Evolutionary conservation across 2,113 vertebrate species (phyloP), one percentile per base, ranked within the genome.

Genomic region (Corythaixoides concolor): DNA sequence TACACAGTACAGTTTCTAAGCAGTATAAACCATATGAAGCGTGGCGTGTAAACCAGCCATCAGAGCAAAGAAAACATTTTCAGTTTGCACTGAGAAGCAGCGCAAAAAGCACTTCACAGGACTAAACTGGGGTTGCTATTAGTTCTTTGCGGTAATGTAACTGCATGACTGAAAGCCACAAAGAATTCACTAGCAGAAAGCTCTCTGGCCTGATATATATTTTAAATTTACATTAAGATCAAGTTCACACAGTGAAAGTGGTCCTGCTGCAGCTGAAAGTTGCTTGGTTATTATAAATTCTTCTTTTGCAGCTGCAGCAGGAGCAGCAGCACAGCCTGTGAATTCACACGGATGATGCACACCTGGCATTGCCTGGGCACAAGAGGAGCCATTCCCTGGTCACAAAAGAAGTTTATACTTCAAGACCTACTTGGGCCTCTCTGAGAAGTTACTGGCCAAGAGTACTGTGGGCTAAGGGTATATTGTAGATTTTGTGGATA

Each of bases 161-260:
- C 32, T 89, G 55, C 21, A 0, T 82, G 24, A 76, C 70, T 72
- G 63, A 96, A 96, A 96, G 85, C 85, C 88, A 83, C 93, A 95
- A 80, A 93, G 26, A 76, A 70, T 39, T 37, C 69, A 52, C 83
- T 20, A 86, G 64, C 83, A 93, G 45, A 95, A 92, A 84, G 37
- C 41, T 83, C 19, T 24, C 28, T 70, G 17, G 17, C 33, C 15
- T 33, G n/a, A 63, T 53, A 64, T 43, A 6, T 43, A 45, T 85
- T 79, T 87, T 26, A 56, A 68, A 37, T 64, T 23, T 58, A 32
- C 9, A 24, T 7, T 9, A 87, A 80, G 28, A 83, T 86, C 27
- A 74, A 33, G 15, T 67, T 64, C 15, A 19, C 32, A 37, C 21
- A 53, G 50, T 80, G 55, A 74, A 86, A 92, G 84, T 32, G 35